These are phyloP conservation scores for Cyrtodaria siliqua DNA, from an alignment of 2,888 invertebrate species.

Conservation along the genomic window DNA sequence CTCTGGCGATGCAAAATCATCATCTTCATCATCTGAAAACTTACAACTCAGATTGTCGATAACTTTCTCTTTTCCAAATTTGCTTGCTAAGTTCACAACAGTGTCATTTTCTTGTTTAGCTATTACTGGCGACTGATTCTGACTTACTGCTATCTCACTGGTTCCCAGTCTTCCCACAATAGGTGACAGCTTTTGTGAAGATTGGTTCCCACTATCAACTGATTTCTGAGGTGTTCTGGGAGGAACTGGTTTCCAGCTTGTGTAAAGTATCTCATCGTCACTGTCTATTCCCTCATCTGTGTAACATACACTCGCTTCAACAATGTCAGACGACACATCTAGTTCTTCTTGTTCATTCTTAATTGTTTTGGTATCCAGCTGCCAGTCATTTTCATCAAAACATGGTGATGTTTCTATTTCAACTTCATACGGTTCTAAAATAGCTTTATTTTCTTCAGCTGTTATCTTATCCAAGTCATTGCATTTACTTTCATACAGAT, in stretches of 20 bases:
- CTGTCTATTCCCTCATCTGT: constrained; percentile 24
- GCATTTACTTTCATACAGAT: neutral
- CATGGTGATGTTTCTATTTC: neutral
- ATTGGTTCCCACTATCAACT: too few relatives aligned
- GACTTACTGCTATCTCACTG: neutral
- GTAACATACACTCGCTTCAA: constrained; percentile 20
- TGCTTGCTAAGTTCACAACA: neutral
- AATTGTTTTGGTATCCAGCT: too few relatives aligned
- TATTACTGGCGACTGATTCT: neutral
- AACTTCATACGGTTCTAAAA: neutral
- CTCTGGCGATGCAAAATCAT: constrained; percentile 40
- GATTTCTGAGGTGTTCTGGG: constrained; percentile 14
- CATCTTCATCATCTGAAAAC: constrained; percentile 42
- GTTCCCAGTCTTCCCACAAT: neutral
- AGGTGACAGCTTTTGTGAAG: neutral
- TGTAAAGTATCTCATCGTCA: constrained; percentile 4
- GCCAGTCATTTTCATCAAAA: too few relatives aligned
- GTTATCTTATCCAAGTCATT: neutral
- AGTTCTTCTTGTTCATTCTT: too few relatives aligned
- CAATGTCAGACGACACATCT: neutral
- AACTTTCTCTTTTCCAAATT: neutral
- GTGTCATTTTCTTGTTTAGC: neutral
- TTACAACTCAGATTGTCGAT: constrained; percentile 21
- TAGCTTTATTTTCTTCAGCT: neutral
- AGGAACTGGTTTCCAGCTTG: neutral